Evolutionary conservation across 2,113 vertebrate species (phyloP).

Genomic region (Epinephelus lanceolatus): DNA sequence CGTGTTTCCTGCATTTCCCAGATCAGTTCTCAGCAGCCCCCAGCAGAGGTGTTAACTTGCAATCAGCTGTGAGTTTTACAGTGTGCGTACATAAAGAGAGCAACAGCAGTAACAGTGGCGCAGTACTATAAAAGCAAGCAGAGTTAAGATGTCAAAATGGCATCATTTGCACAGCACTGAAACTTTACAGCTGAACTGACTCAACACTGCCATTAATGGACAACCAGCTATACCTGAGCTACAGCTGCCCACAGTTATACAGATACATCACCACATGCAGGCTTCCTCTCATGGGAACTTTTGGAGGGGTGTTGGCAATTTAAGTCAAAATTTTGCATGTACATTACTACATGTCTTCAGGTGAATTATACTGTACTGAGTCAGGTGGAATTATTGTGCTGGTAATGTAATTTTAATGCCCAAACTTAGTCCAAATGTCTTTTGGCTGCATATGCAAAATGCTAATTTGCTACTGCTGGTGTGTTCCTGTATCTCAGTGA

Average conservation of each 20-base stretch:
- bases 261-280: neutral
- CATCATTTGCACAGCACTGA: neutral
- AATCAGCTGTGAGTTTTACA: neutral
- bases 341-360: neutral
- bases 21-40: neutral
- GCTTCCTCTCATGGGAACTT: neutral
- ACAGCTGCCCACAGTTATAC: neutral
- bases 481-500: too few species aligned
- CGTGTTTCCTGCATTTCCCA: neutral
- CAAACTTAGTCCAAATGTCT: neutral
- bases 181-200: neutral
- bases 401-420: neutral
- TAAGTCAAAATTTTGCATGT: neutral
- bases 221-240: neutral
- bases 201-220: neutral
- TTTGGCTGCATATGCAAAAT: neutral
- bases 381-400: neutral
- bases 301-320: neutral
- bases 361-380: neutral
- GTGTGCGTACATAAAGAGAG: neutral
- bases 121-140: neutral
- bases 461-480: neutral
- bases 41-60: neutral
- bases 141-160: neutral
- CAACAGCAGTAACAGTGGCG: neutral